Percentiles rank a stretch among this genome's conserved stretches.
phyloP scores from a whole-genome alignment of 2,888 invertebrate genomes.

The Trilocha varians region DNA sequence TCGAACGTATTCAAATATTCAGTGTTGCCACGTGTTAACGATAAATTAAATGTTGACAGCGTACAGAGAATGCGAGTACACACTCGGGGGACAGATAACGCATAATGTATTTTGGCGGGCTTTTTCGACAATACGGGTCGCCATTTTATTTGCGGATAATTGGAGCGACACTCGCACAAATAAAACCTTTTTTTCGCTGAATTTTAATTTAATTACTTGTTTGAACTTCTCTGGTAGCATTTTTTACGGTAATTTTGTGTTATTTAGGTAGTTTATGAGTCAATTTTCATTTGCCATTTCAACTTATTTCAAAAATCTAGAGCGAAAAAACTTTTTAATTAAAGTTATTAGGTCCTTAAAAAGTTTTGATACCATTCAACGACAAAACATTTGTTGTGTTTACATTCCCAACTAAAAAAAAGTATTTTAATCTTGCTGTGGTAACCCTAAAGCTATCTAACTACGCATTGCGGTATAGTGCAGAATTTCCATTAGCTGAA shows the following conservation, averaged over 20 bases:
- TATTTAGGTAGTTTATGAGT: no score
- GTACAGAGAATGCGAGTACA: conserved; percentile 31
- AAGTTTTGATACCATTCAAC: no score
- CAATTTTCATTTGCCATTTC: no score
- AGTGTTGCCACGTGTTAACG: conserved; percentile 12
- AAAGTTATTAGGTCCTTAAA: no score
- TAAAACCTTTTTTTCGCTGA: not conserved
- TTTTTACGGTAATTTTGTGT: no score
- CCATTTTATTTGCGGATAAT: conserved; percentile 14
- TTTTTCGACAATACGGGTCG: conserved; percentile 32
- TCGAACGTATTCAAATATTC: no score
- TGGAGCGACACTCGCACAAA: conserved; percentile 1
- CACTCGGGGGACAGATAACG: conserved; percentile 53
- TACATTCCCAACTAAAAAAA: conserved; percentile 1
- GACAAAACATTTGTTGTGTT: no score
- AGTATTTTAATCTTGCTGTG: conserved; percentile 4
- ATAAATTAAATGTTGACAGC: conserved; percentile 41
- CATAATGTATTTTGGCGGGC: conserved; percentile 59
- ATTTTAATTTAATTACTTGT: not conserved
- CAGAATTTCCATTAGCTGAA: conserved; percentile 11
- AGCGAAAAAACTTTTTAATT: no score
- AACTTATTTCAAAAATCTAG: no score
- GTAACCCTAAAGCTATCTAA: conserved; percentile 5
- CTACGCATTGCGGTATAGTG: conserved; percentile 52
- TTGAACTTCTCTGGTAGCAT: not conserved